Evolutionary conservation across 2,113 vertebrate species (phyloP).

Genomic region (Acrocephalus arundinaceus): DNA sequence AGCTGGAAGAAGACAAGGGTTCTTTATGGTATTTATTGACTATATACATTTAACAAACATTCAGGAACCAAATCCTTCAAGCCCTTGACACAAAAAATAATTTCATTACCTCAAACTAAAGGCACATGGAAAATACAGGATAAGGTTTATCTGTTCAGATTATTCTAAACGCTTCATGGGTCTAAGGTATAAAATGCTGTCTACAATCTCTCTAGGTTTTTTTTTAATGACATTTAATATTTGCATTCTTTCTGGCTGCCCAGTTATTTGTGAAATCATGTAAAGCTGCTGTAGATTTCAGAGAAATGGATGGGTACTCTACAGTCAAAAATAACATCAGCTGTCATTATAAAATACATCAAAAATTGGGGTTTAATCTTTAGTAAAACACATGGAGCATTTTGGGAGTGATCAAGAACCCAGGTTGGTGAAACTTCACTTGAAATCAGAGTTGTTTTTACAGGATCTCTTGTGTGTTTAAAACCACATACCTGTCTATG

Average conservation of each 20-base stretch:
- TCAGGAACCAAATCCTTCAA: not conserved
- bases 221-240: not conserved
- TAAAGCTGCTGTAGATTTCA: not conserved
- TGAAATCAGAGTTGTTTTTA: not conserved
- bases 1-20: not conserved
- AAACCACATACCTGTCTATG: not conserved
- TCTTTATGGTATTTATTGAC: not conserved
- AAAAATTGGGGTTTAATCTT: not conserved
- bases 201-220: not conserved
- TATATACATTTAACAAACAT: not conserved
- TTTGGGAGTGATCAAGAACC: not conserved
- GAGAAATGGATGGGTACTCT: not conserved
- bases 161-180: not conserved
- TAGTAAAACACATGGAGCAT: not conserved
- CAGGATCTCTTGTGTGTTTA: not conserved
- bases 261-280: not conserved
- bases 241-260: not conserved
- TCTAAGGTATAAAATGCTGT: not conserved
- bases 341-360: not conserved
- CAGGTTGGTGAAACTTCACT: not conserved
- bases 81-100: not conserved
- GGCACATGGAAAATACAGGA: not conserved
- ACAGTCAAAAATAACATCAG: not conserved
- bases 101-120: not conserved
- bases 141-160: not conserved